Base-by-base conservation (phyloP, 2,113 vertebrate genomes). In the Epinephelus moara region DNA sequence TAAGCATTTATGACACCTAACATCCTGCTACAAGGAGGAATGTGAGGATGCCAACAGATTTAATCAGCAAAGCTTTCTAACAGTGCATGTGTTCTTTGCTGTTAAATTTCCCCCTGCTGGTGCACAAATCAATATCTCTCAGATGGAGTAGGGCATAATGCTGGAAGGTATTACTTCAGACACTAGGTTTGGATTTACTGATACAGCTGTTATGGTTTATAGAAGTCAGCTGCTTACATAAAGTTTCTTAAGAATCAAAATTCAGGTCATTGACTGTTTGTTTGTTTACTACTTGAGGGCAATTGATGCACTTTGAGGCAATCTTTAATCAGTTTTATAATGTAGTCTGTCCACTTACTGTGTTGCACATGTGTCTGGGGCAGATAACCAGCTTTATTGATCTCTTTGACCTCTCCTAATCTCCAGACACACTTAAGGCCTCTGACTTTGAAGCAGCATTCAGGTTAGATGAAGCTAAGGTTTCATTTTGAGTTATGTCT, bases 321-420 rank as follows among this genome's bases (percentile, higher is more conserved):
- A 69, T 70, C 23, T 60, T 69, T 19, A 66, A 19, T 72, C 70
- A 6, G 40, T 45, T 75, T 19, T 59, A 2, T 70, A 45, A 53
- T n/a, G 37, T 61, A 10, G 27, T n/a, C 33, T 4, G 70, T 67
- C 33, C 7, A 3, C 21, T 70, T 68, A 10, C 81, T 50, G 13
- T 4, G 0, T 18, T 23, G 27, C 56, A 27, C 56, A 30, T 27
- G 67, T 88, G 79, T 21, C 23, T 9, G 50, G 63, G 53, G 73
- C 74, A 81, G 88, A 89, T 87, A 89, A 72, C 70, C 27, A 59
- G 45, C 21, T 76, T 8, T 6, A 85, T 88, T 55, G 82, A 87
- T 84, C 70, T 2, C 15, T 37, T 42, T 63, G 81, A 87, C 80
- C 83, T 63, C 33, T 72, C 7, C 49, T 67, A n/a, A 75, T 89